These are phyloP conservation scores for Cyprinodon diabolis DNA, from an alignment of 2,797 vertebrate genomes.

Conservation along the genomic window DNA sequence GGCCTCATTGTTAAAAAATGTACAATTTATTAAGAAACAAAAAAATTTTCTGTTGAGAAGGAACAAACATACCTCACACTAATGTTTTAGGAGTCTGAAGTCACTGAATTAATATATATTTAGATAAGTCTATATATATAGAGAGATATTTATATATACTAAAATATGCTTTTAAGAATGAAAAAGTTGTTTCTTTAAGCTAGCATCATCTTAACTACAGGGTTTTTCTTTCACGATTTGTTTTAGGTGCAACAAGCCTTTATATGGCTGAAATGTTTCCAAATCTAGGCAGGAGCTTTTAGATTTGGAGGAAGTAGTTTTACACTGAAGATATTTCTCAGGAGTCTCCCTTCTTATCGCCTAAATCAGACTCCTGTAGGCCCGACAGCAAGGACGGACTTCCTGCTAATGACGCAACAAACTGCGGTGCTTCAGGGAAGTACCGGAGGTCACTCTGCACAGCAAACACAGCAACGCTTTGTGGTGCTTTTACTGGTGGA, in stretches of 20 bases:
- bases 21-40: conserved; percentile 45
- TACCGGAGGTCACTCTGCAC: conserved; percentile 43
- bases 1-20: conserved; percentile 50
- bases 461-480: conserved; percentile 59
- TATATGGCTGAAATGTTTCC: background rate
- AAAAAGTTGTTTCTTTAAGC: background rate
- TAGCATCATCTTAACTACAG: conserved; percentile 52
- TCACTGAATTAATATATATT: background rate
- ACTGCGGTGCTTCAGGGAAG: conserved; percentile 42
- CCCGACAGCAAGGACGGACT: conserved; percentile 48
- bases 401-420: conserved; percentile 54
- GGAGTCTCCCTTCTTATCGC: conserved; percentile 57
- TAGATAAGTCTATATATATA: background rate
- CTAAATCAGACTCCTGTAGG: conserved; percentile 40
- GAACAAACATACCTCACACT: conserved; percentile 14
- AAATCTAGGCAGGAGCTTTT: conserved; percentile 2
- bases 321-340: conserved; percentile 34
- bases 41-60: conserved; percentile 27
- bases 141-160: background rate
- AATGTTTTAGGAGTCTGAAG: background rate
- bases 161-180: background rate
- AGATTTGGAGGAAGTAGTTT: conserved; percentile 46
- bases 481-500: conserved; percentile 42
- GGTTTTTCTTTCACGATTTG: conserved; percentile 41
- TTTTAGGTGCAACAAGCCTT: conserved; percentile 13